Conservation (phyloP, 2,888 invertebrate species). For the Liposcelis brunnea region DNA sequence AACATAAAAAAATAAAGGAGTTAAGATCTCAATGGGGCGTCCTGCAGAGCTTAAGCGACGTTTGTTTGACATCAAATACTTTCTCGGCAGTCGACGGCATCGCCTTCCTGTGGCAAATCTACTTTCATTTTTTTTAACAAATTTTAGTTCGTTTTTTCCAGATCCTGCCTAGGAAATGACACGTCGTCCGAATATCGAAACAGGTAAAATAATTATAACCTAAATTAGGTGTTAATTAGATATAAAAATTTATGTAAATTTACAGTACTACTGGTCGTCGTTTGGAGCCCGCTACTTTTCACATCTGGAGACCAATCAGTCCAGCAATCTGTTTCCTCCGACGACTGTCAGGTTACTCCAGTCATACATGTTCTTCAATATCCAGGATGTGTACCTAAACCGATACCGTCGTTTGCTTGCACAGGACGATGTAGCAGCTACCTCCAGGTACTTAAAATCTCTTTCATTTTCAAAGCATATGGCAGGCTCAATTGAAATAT, state of each 20-base stretch:
- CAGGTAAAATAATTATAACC: no score
- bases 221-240: no score
- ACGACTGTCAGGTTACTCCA: slow-evolving; percentile 80
- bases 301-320: background rate
- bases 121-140: no score
- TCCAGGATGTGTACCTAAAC: slow-evolving; percentile 81
- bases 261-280: background rate
- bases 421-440: slow-evolving; percentile 82
- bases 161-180: no score
- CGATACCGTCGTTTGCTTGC: slow-evolving; percentile 85
- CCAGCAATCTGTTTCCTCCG: slow-evolving; percentile 22
- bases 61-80: no score
- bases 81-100: no score
- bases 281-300: background rate
- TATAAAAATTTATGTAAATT: background rate
- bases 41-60: no score
- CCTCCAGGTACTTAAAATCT: slow-evolving; percentile 52
- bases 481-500: background rate
- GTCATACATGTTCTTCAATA: slow-evolving; percentile 82
- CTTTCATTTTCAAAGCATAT: background rate
- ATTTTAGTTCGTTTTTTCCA: no score
- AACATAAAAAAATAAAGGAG: no score
- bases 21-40: no score
- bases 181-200: no score
- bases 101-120: no score